Base-by-base conservation (phyloP, 2,113 vertebrate genomes). In the Natator depressus region DNA sequence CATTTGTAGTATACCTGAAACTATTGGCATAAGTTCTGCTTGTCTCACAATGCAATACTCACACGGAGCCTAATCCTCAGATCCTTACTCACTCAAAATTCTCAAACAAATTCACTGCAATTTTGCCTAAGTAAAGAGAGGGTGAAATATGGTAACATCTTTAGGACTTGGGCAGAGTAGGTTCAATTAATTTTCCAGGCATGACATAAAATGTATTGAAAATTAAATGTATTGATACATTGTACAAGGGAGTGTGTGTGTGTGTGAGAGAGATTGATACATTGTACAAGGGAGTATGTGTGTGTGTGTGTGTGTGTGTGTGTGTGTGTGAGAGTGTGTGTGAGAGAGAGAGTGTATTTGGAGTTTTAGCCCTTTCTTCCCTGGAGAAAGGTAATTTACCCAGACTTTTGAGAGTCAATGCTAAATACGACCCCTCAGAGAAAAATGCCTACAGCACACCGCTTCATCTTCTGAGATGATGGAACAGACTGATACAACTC, bases 401-500 rank as follows among this genome's bases (percentile, higher is more conserved):
- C 83, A 93, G 57, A 79, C 22, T 95, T 54, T 57, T 16, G 50
- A 91, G 53, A 87, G 3, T 13, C 2, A 38, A 38, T 14, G 31
- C 0, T 0, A 22, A 92, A 89, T 78, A 65, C 85, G 46, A 94
- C 89, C 31, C 6, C 9, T 38, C 95, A 90, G 6, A 89, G 59
- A 10, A 80, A 80, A 94, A 93, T 93, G 51, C 55, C 82, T 83
- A 62, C 54, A 38, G 47, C 35, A 87, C 38, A 62, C n/a, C 5
- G 29, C 82, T 91, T 93, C 91, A 91, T 65, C 80, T 96, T 93
- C 35, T 86, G 82, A 69, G 46, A 35, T 80, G 83, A 19, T 38
- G 10, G 46, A 90, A 92, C 14, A 80, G 50, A 80, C 82, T 75
- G 80, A 9, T 3, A 57, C 6, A 53, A 31, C 20, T 89, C 80